A percentile compares a stretch with the other conserved stretches of the same genome.
phyloP scores from a whole-genome alignment of 2,113 vertebrate genomes.

The Oreotrochilus melanogaster region DNA sequence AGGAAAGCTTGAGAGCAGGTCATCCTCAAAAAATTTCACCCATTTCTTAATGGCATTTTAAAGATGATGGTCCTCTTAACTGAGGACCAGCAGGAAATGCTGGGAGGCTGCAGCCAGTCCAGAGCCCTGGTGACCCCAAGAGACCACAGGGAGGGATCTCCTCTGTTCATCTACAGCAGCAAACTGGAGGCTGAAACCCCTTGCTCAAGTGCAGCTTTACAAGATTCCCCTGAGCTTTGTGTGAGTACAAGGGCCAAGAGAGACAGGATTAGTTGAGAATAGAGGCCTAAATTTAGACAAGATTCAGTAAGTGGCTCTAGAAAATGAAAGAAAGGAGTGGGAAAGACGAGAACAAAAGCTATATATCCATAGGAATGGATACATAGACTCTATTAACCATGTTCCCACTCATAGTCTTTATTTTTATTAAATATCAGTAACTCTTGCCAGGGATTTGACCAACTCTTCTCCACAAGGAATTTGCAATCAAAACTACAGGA shows the following conservation, averaged over 20 bases:
- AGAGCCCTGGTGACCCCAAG: background rate
- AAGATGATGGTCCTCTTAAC: slow-evolving; percentile 24
- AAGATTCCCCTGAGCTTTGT: background rate
- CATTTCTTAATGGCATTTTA: slow-evolving; percentile 30
- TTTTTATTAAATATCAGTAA: background rate
- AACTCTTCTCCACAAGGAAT: background rate
- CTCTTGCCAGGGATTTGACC: background rate
- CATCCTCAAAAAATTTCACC: background rate
- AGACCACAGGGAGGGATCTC: background rate
- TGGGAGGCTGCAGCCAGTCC: background rate
- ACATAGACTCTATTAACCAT: background rate
- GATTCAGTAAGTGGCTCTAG: background rate
- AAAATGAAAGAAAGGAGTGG: background rate
- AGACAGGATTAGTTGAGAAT: background rate
- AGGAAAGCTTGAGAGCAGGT: background rate
- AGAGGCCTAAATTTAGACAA: background rate
- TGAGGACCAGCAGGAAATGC: slow-evolving; percentile 33
- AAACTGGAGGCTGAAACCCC: background rate
- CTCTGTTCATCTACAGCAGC: accelerated
- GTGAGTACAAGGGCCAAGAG: background rate
- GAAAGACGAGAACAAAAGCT: background rate
- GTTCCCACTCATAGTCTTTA: background rate
- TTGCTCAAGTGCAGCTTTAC: background rate
- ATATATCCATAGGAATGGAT: background rate
- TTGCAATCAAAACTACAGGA: background rate